These are phyloP conservation scores for Aegypius monachus DNA, from an alignment of 2,113 vertebrate genomes.

Conservation along the genomic window DNA sequence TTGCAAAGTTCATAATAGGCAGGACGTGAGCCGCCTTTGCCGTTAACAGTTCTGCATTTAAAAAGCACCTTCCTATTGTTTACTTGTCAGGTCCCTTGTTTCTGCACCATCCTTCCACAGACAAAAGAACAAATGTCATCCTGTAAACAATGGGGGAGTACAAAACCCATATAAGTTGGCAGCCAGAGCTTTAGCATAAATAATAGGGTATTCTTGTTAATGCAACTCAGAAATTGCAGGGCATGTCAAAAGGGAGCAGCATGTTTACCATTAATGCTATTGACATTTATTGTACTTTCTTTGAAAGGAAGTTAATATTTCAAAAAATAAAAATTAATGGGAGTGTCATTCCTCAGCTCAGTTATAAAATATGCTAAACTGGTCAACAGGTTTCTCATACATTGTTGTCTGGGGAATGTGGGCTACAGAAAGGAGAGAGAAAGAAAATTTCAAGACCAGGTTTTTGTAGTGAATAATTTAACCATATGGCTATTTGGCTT, in stretches of 20 bases:
- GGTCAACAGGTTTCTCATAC: constrained; percentile 34
- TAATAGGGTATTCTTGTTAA: not conserved
- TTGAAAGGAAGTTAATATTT: constrained; percentile 55
- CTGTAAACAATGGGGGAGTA: not conserved
- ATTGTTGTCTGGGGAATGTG: not conserved
- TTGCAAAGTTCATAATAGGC: not conserved
- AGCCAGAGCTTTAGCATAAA: not conserved
- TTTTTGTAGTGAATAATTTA: constrained; percentile 50
- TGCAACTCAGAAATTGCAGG: constrained; percentile 30
- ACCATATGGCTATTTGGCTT: constrained; percentile 28
- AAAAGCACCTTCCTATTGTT: not conserved
- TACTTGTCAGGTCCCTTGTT: not conserved
- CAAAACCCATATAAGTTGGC: not conserved
- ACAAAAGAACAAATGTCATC: not conserved
- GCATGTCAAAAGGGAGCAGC: constrained; percentile 1
- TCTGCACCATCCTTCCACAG: not conserved
- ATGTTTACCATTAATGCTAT: constrained; percentile 8
- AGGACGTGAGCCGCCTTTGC: not conserved
- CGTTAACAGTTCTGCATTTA: not conserved
- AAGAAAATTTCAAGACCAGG: constrained; percentile 30
- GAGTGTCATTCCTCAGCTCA: constrained; percentile 39
- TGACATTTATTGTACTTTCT: constrained; percentile 36
- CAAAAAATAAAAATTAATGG: constrained; percentile 39
- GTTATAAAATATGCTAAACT: constrained; percentile 47
- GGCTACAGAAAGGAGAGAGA: not conserved